These are phyloP conservation scores for Neomonachus schauinslandi DNA, from an alignment of 2,113 vertebrate genomes.

Conservation along the genomic window DNA sequence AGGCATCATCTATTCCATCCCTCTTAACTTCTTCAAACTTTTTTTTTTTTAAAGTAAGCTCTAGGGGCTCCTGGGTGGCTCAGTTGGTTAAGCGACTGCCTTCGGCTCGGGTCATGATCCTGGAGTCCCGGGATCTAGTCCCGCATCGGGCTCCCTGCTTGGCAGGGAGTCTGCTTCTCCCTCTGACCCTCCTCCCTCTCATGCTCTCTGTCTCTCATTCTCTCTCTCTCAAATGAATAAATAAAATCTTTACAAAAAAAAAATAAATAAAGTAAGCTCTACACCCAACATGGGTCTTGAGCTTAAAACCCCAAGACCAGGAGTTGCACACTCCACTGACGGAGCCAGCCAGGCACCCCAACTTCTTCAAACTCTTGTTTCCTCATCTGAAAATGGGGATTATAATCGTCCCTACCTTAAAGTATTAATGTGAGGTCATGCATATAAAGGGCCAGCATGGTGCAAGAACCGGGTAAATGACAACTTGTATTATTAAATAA, in stretches of 20 bases:
- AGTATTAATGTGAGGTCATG: neutral
- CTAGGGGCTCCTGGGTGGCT: too few species aligned
- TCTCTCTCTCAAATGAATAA: too few species aligned
- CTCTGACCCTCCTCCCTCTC: too few species aligned
- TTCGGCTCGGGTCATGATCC: too few species aligned
- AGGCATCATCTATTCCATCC: neutral
- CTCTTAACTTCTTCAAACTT: neutral
- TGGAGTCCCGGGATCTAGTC: too few species aligned
- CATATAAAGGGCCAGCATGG: neutral
- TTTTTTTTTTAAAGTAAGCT: neutral
- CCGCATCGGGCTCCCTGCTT: too few species aligned
- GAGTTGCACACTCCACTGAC: neutral
- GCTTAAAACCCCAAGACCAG: neutral
- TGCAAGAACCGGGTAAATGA: constrained; percentile 1
- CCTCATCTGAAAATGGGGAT: constrained; percentile 11
- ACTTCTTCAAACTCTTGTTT: neutral
- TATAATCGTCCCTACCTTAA: neutral
- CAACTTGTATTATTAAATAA: neutral
- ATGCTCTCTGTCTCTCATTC: too few species aligned
- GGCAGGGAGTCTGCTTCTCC: too few species aligned
- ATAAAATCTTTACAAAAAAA: too few species aligned
- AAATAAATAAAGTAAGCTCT: neutral
- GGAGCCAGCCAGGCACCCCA: neutral
- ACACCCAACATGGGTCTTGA: neutral
- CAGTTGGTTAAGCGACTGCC: too few species aligned